Conservation (phyloP, 92 coral and sea anemone genomes). For the Nematostella vectensis region DNA sequence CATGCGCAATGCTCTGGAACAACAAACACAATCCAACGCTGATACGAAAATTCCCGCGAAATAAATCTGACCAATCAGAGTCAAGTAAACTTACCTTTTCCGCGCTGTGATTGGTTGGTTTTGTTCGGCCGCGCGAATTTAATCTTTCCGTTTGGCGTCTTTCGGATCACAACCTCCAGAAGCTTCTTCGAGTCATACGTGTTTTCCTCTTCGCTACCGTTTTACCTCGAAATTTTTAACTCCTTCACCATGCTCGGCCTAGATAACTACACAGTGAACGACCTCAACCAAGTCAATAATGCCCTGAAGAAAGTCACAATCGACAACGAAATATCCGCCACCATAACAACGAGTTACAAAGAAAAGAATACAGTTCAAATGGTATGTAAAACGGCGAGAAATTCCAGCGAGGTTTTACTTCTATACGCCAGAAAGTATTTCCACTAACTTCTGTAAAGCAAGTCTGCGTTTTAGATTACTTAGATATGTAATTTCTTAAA, state of each 20-base stretch:
- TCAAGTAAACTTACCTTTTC: slow-evolving; percentile 3
- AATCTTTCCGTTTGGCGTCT: slow-evolving; percentile 37
- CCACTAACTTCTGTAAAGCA: too few relatives aligned
- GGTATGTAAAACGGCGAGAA: slow-evolving; percentile 1
- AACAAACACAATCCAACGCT: slow-evolving; percentile 1
- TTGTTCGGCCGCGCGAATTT: slow-evolving; percentile 55
- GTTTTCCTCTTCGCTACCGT: neutral
- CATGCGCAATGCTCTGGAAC: slow-evolving; percentile 14
- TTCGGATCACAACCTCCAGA: slow-evolving; percentile 54
- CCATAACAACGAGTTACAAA: slow-evolving; percentile 13
- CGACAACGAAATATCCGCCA: slow-evolving; percentile 1
- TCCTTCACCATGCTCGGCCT: slow-evolving; percentile 62
- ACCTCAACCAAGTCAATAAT: slow-evolving; percentile 27
- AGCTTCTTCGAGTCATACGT: slow-evolving; percentile 13
- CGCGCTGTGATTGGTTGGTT: slow-evolving; percentile 48
- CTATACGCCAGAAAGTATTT: too few relatives aligned
- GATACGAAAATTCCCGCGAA: slow-evolving; percentile 43
- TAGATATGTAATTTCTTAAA: too few relatives aligned
- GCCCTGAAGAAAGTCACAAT: slow-evolving; percentile 24
- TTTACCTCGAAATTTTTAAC: neutral
- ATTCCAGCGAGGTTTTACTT: too few relatives aligned
- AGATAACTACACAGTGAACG: slow-evolving; percentile 42
- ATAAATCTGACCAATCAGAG: slow-evolving; percentile 32
- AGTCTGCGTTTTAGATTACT: too few relatives aligned
- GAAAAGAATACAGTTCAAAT: slow-evolving; percentile 16